These are phyloP conservation scores for Gallinago paraguaiae DNA, from an alignment of 2,113 vertebrate genomes.

Conservation along the genomic window DNA sequence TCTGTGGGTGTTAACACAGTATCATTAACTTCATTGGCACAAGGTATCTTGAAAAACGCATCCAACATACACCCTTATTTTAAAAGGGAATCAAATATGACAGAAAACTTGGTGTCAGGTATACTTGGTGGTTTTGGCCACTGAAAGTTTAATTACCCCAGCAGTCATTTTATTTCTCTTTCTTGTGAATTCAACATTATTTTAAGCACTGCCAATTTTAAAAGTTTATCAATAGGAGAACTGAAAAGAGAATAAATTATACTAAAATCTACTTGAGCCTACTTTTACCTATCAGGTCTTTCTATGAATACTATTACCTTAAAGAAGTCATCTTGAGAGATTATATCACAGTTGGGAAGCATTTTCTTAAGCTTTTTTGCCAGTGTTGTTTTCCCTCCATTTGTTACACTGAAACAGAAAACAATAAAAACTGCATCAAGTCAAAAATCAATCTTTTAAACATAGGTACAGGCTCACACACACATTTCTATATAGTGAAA, in stretches of 20 bases:
- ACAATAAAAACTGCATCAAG: not conserved
- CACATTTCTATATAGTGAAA: not conserved
- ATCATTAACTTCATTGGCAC: not conserved
- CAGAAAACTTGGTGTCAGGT: not conserved
- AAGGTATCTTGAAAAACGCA: not conserved
- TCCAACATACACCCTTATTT: not conserved
- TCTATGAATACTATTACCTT: slow-evolving; percentile 79
- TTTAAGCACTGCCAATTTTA: not conserved
- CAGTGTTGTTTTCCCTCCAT: slow-evolving; percentile 92
- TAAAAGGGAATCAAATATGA: not conserved
- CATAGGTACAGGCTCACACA: not conserved
- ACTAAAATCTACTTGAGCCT: not conserved
- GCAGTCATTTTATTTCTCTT: not conserved
- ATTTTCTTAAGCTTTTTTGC: slow-evolving; percentile 80
- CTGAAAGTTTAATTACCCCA: not conserved
- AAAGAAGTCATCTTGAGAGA: slow-evolving; percentile 92
- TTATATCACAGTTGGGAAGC: slow-evolving; percentile 84
- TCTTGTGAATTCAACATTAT: not conserved
- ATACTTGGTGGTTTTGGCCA: not conserved
- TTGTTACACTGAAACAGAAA: slow-evolving; percentile 83
- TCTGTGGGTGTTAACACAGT: not conserved
- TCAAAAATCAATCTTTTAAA: not conserved
- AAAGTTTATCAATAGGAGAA: not conserved
- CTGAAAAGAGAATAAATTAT: not conserved
- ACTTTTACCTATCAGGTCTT: not conserved